Evolutionary conservation across 2,888 invertebrate species (phyloP).

Genomic region (Drosophila infuscata): DNA sequence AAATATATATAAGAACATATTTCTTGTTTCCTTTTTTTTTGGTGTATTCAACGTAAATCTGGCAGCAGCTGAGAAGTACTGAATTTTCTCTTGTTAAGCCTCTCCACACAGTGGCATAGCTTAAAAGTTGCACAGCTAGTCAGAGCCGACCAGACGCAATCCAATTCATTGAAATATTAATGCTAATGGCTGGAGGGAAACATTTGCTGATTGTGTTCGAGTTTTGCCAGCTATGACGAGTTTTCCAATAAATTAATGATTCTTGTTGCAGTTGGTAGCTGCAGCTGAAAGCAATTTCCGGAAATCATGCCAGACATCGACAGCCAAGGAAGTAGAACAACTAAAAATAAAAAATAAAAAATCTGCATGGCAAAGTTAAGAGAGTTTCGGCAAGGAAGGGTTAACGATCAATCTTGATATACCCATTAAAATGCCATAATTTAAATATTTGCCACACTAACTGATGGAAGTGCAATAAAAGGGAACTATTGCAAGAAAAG

Average conservation of each 20-base stretch:
- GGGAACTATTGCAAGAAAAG: background rate
- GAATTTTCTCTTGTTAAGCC: conserved; percentile 58
- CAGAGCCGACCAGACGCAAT: conserved; percentile 9
- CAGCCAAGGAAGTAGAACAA: conserved; percentile 19
- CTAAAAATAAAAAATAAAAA: conserved; percentile 3
- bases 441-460: background rate
- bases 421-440: background rate
- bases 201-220: conserved; percentile 67
- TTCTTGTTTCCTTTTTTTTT: background rate
- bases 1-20: background rate
- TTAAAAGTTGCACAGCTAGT: conserved; percentile 48
- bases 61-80: conserved; percentile 77
- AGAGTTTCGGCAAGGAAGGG: background rate
- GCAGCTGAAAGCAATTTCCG: conserved; percentile 50
- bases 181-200: conserved; percentile 69
- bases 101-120: conserved; percentile 44
- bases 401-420: conserved; percentile 17
- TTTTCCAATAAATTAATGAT: conserved; percentile 68
- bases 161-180: conserved; percentile 73
- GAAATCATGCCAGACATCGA: conserved; percentile 28
- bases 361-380: conserved; percentile 17
- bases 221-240: conserved; percentile 35
- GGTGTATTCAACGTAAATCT: conserved; percentile 64
- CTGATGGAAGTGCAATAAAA: conserved; percentile 3
- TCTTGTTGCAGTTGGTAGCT: conserved; percentile 37